A percentile compares a stretch with the other conserved stretches of the same genome.
Conservation (phyloP, 2,113 vertebrate genomes). For the Actinemys pallida region DNA sequence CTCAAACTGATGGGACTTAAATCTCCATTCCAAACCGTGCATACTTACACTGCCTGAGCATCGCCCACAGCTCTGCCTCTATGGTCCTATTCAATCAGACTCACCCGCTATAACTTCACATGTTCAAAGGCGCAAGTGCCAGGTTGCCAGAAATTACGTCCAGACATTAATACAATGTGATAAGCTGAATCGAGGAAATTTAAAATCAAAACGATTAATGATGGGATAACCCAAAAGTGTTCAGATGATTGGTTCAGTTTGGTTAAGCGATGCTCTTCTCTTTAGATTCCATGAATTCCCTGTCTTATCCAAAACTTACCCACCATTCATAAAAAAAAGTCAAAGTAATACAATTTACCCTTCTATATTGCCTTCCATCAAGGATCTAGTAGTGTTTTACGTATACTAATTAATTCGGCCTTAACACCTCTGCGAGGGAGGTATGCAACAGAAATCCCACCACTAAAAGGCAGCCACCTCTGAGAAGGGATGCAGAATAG, state of each 20-base stretch:
- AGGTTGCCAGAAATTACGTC: not conserved
- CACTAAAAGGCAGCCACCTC: not conserved
- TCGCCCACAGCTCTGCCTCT: not conserved
- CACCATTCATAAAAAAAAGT: not conserved
- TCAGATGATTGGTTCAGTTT: not conserved
- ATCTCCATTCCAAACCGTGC: not conserved
- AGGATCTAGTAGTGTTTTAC: fast-evolving
- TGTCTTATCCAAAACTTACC: not conserved
- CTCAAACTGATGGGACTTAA: not conserved
- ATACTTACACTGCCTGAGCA: not conserved
- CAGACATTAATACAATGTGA: not conserved
- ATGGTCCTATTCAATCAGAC: not conserved
- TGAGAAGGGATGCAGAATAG: fast-evolving
- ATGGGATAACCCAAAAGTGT: not conserved
- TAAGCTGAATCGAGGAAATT: not conserved
- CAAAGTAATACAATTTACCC: not conserved
- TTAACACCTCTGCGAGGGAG: not conserved
- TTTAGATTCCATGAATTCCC: not conserved
- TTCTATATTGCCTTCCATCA: not conserved
- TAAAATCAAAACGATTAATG: not conserved
- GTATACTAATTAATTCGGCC: not conserved
- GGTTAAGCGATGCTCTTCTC: not conserved
- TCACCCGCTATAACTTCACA: not conserved
- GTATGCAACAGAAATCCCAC: no score
- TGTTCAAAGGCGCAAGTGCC: not conserved